phyloP scores from a whole-genome alignment of 2,888 invertebrate genomes.

The Clepsis dumicolana region DNA sequence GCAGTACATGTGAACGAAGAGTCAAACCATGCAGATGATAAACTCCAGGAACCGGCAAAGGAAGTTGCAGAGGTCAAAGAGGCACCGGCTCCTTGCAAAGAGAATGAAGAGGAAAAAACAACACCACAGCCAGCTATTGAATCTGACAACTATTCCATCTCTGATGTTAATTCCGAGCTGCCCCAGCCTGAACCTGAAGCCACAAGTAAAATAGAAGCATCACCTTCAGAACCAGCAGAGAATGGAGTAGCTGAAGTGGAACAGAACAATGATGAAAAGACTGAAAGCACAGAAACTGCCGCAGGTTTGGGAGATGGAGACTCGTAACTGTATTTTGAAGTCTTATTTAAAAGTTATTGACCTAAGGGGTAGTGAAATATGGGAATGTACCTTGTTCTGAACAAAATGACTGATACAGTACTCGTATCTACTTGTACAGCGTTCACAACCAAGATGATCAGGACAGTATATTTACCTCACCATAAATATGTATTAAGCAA shows the following conservation, averaged over 20 bases:
- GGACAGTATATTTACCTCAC: conserved; percentile 9
- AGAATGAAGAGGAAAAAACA: conserved; percentile 48
- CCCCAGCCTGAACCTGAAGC: conserved; percentile 57
- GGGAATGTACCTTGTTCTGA: conserved; percentile 10
- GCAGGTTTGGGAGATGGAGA: conserved; percentile 44
- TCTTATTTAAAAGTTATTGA: conserved; percentile 39
- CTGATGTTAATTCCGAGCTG: conserved; percentile 76
- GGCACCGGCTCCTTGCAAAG: conserved; percentile 51
- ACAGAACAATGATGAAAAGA: conserved; percentile 51
- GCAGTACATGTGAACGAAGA: conserved; percentile 57
- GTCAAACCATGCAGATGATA: conserved; percentile 58
- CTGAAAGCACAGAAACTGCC: conserved; percentile 43
- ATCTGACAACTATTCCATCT: conserved; percentile 75
- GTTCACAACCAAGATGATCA: background rate
- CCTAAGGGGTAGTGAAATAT: conserved; percentile 16
- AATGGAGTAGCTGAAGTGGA: conserved; percentile 45
- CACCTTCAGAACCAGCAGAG: conserved; percentile 44
- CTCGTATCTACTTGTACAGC: conserved; percentile 4
- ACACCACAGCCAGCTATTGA: conserved; percentile 59
- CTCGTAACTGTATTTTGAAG: conserved; percentile 38
- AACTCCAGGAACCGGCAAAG: conserved; percentile 50
- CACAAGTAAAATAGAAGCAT: conserved; percentile 47
- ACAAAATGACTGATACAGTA: conserved; percentile 22
- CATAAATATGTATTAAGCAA: conserved; percentile 4
- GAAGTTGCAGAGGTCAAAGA: conserved; percentile 47